Percentiles rank a stretch among this genome's conserved stretches.
Evolutionary conservation across 2,888 invertebrate genomes (phyloP).

Genomic region (Rhynchonema sp.): DNA sequence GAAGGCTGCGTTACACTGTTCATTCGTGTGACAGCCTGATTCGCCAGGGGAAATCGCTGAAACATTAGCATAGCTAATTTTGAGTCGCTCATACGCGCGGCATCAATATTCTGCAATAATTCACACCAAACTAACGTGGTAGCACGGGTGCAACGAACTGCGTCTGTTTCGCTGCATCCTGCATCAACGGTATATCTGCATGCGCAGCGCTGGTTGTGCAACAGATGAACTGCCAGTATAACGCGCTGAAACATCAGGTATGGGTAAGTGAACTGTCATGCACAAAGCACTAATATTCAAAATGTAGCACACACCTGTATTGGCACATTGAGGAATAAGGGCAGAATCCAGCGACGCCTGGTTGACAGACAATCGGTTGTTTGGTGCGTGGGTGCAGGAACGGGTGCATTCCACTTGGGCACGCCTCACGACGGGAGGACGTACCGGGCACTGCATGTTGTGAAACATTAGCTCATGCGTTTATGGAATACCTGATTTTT

Average conservation of each 20-base stretch:
- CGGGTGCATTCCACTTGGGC: constrained; percentile 7
- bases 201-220: not conserved
- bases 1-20: constrained; percentile 4
- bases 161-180: not conserved
- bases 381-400: constrained; percentile 5
- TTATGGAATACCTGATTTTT: too few species aligned
- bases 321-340: constrained; percentile 4
- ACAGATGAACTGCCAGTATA: constrained; percentile 9
- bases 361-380: constrained; percentile 9
- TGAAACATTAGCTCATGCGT: too few species aligned
- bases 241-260: constrained; percentile 5
- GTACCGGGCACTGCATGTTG: too few species aligned
- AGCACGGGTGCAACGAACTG: not conserved
- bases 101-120: too few species aligned
- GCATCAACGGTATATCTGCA: not conserved
- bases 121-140: too few species aligned
- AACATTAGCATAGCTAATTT: not conserved
- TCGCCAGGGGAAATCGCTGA: constrained; percentile 8
- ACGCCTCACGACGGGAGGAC: constrained; percentile 5
- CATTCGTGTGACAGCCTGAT: constrained; percentile 6
- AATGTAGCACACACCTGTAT: constrained; percentile 1
- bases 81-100: too few species aligned
- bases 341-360: constrained; percentile 7
- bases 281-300: too few species aligned
- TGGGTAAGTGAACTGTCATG: constrained; percentile 7